Conservation (phyloP, 2,888 invertebrate species). For the Euphydryas editha region DNA sequence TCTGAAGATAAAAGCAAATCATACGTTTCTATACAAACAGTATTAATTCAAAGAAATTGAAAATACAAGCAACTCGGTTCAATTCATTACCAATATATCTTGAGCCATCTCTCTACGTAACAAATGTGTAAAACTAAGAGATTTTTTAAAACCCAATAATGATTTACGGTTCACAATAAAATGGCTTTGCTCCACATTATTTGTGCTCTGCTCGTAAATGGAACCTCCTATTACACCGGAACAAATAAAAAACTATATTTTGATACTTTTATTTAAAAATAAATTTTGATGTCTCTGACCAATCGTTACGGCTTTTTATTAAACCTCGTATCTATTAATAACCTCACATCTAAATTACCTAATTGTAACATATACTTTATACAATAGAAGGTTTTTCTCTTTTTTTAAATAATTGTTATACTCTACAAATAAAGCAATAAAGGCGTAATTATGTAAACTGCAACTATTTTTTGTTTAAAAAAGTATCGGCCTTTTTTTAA, state of each 20-base stretch:
- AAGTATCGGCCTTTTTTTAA: no score
- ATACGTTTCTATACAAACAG: slow-evolving; percentile 1
- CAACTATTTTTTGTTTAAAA: no score
- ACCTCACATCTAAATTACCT: no score
- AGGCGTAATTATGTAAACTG: no score
- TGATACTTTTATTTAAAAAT: not conserved
- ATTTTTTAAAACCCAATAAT: slow-evolving; percentile 26
- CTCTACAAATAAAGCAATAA: no score
- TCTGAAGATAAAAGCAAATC: not conserved
- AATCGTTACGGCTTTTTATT: not conserved
- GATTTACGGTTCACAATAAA: slow-evolving; percentile 28
- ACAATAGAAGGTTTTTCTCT: no score
- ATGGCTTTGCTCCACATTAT: slow-evolving; percentile 23
- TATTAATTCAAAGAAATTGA: slow-evolving; percentile 18
- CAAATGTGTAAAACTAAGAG: slow-evolving; percentile 11
- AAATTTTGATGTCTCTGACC: no score
- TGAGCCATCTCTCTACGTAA: slow-evolving; percentile 21
- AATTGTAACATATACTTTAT: no score
- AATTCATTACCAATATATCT: slow-evolving; percentile 14
- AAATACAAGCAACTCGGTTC: slow-evolving; percentile 13
- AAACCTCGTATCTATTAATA: no score
- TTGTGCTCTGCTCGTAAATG: slow-evolving; percentile 22
- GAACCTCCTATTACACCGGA: slow-evolving; percentile 16
- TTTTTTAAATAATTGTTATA: no score
- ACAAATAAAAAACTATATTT: not conserved